Evolutionary conservation across 2,888 invertebrate species (phyloP).

Genomic region (Drosophila paracracens): DNA sequence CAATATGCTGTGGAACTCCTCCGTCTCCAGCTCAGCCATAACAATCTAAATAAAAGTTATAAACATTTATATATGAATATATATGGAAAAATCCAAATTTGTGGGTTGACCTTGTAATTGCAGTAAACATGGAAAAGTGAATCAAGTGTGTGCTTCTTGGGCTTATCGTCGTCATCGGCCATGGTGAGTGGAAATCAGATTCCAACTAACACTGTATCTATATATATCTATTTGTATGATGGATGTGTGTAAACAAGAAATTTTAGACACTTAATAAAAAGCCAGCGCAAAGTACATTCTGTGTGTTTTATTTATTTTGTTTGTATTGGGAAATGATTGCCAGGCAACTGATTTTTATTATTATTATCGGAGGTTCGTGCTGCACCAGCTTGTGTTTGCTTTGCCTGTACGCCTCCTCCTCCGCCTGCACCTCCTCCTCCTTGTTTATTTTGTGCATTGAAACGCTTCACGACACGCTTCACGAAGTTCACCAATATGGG

Average conservation of each 20-base stretch:
- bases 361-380: not conserved
- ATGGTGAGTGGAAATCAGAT: conserved; percentile 26
- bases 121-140: conserved; percentile 68
- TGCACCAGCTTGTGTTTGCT: conserved; percentile 4
- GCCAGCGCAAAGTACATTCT: not conserved
- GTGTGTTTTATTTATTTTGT: conserved; percentile 30
- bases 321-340: conserved; percentile 64
- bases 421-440: not conserved
- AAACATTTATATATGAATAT: not conserved
- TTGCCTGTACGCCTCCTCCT: not conserved
- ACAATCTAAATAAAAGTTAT: conserved; percentile 28
- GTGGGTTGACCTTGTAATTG: conserved; percentile 55
- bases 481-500: conserved; percentile 42
- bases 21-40: conserved; percentile 65
- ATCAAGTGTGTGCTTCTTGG: conserved; percentile 72
- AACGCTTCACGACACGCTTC: conserved; percentile 31
- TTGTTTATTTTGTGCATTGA: conserved; percentile 21
- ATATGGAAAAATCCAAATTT: not conserved
- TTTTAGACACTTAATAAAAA: conserved; percentile 41
- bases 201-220: not conserved
- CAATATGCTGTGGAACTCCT: conserved; percentile 68
- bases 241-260: not conserved
- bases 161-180: conserved; percentile 76
- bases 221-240: not conserved
- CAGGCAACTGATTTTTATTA: conserved; percentile 34